A percentile compares a stretch with the other conserved stretches of the same genome.
phyloP scores from a whole-genome alignment of 2,888 invertebrate species.

The Hermodice carunculata region DNA sequence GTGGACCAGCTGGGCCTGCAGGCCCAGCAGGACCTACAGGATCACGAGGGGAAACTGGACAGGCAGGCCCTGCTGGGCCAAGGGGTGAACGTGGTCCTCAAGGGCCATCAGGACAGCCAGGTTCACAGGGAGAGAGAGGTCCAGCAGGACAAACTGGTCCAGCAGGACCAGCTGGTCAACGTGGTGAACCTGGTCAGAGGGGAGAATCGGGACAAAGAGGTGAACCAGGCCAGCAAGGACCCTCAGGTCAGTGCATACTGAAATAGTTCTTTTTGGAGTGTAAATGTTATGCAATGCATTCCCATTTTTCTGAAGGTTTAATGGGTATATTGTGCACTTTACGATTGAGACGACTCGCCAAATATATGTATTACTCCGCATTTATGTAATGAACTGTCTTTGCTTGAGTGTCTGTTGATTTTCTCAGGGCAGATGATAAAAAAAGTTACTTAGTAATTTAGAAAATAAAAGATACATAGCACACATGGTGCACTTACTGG shows the following conservation, averaged over 20 bases:
- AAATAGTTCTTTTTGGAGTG: background rate
- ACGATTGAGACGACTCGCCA: too few species aligned
- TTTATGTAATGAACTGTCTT: too few species aligned
- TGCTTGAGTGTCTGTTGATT: too few species aligned
- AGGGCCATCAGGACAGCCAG: background rate
- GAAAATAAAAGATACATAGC: too few species aligned
- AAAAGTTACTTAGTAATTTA: too few species aligned
- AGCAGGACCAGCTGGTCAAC: conserved; percentile 23
- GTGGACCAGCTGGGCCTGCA: conserved; percentile 1
- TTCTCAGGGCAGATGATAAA: too few species aligned
- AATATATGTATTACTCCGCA: too few species aligned
- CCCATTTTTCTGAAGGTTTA: background rate
- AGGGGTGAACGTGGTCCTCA: background rate
- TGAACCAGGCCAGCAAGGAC: background rate
- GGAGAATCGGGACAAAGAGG: conserved; percentile 1
- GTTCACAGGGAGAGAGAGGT: conserved; percentile 6
- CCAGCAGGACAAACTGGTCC: conserved; percentile 23
- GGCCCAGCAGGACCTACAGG: background rate
- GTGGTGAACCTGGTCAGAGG: conserved; percentile 17
- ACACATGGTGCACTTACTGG: too few species aligned
- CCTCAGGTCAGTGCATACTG: conserved; percentile 1
- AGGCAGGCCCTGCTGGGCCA: background rate
- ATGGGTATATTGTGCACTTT: too few species aligned
- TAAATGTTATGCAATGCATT: background rate
- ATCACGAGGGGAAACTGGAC: background rate